Evolutionary conservation across 2,113 vertebrate species (phyloP).

Genomic region (Donacobius atricapilla): DNA sequence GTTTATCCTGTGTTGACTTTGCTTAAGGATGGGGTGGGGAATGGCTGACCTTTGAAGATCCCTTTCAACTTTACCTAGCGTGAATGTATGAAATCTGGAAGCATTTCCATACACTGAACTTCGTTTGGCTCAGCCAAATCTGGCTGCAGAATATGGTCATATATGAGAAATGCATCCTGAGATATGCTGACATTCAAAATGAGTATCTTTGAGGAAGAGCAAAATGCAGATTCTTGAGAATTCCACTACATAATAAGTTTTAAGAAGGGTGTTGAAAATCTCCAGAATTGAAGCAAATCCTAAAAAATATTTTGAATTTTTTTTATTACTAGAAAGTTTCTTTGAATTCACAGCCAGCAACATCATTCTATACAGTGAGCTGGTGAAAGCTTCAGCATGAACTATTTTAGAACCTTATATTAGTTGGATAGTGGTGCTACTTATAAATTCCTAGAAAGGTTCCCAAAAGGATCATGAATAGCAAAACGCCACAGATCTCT

Average conservation of each 20-base stretch:
- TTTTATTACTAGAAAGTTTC: not conserved
- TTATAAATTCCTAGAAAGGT: constrained; percentile 57
- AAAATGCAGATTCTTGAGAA: constrained; percentile 9
- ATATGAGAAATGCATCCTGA: not conserved
- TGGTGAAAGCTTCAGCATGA: constrained; percentile 17
- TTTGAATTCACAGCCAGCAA: not conserved
- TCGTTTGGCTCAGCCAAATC: not conserved
- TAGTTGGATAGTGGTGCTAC: not conserved
- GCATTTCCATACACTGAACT: not conserved
- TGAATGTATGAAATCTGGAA: not conserved
- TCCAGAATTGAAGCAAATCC: constrained; percentile 35
- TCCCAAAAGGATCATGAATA: constrained; percentile 54
- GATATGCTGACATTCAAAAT: not conserved
- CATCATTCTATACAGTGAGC: not conserved
- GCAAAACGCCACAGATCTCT: constrained; percentile 33
- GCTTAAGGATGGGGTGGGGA: not conserved
- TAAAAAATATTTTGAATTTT: not conserved
- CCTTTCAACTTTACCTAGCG: not conserved
- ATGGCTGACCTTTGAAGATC: not conserved
- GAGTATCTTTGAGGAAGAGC: not conserved
- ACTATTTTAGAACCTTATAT: constrained; percentile 20
- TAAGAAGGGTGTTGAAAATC: constrained; percentile 28
- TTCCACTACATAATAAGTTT: constrained; percentile 9
- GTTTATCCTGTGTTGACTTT: not conserved
- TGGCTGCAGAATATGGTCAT: not conserved